These are phyloP conservation scores for Arnoldichthys spilopterus DNA, from an alignment of 2,797 vertebrate species.

Conservation along the genomic window DNA sequence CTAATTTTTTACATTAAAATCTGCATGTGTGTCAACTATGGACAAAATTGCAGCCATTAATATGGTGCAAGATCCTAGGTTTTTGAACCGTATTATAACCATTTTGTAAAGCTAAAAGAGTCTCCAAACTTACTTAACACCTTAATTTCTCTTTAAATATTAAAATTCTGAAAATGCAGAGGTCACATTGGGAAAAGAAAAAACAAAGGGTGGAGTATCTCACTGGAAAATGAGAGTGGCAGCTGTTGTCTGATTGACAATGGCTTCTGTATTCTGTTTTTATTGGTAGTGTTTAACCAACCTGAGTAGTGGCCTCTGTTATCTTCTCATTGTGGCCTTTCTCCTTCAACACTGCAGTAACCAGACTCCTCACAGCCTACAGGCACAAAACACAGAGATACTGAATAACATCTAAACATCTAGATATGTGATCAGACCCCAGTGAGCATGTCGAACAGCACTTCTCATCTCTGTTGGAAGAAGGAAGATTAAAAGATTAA, in stretches of 20 bases:
- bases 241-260: neutral
- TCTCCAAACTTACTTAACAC: no score
- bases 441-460: slow-evolving; percentile 2
- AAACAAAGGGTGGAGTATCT: neutral
- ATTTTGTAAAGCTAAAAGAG: no score
- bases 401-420: neutral
- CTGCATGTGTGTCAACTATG: no score
- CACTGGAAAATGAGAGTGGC: neutral
- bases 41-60: no score
- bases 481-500: neutral
- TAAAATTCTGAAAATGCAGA: no score
- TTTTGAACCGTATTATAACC: no score
- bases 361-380: slow-evolving; percentile 86
- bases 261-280: neutral
- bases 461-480: neutral
- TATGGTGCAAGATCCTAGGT: no score
- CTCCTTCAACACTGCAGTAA: slow-evolving; percentile 90
- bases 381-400: slow-evolving; percentile 38
- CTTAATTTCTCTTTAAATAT: no score
- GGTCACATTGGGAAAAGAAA: neutral
- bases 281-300: slow-evolving; percentile 59
- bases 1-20: no score
- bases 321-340: slow-evolving; percentile 80
- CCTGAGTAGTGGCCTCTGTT: slow-evolving; percentile 80
- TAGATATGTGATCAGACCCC: neutral